Evolutionary conservation across 1,140 invertebrate species (phyloP).

Genomic region (Drosophila leontia): DNA sequence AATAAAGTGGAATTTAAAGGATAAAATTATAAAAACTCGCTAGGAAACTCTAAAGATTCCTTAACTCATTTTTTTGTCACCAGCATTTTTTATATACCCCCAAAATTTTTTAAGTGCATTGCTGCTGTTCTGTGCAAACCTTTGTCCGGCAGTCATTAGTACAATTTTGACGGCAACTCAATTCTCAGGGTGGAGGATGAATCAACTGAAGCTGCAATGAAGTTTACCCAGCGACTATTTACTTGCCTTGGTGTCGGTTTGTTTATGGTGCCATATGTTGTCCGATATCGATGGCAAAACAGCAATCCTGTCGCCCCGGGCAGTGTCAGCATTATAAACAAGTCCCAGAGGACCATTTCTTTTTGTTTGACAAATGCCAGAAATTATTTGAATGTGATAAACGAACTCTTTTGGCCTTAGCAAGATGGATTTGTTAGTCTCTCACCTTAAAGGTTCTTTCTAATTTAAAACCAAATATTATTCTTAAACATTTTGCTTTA

Average conservation of each 20-base stretch:
- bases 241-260: constrained; percentile 51
- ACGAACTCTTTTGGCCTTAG: neutral
- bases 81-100: neutral
- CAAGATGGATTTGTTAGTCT: neutral
- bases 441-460: no score
- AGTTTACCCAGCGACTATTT: constrained; percentile 25
- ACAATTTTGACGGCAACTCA: constrained; percentile 69
- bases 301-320: neutral
- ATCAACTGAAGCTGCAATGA: constrained; percentile 9
- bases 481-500: neutral
- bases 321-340: constrained; percentile 28
- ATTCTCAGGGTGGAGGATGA: constrained; percentile 13
- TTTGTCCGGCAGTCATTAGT: constrained; percentile 65
- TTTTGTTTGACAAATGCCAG: constrained; percentile 10
- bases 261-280: constrained; percentile 45
- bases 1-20: neutral
- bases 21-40: neutral
- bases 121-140: constrained; percentile 28
- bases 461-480: neutral
- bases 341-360: constrained; percentile 17
- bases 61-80: neutral
- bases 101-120: constrained; percentile 4
- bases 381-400: constrained; percentile 11
- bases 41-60: neutral
- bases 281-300: constrained; percentile 29